phyloP scores from a whole-genome alignment of 2,113 vertebrate genomes.

The Illadopsis cleaveri region DNA sequence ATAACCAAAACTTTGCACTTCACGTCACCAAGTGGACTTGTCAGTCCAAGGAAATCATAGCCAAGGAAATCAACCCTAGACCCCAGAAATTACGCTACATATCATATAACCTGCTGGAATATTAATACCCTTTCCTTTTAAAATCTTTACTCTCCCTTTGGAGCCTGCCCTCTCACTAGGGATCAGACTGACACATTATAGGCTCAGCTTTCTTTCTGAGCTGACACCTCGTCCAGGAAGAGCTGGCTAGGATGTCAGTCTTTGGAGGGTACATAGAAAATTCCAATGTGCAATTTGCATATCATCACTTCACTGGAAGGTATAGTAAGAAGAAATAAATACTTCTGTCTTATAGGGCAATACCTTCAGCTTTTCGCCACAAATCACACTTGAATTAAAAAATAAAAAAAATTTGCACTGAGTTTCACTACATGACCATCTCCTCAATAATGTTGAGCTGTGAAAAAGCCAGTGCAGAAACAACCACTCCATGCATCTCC shows the following conservation, averaged over 20 bases:
- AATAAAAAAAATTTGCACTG: not conserved
- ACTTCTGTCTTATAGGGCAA: not conserved
- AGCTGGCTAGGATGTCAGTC: conserved; percentile 40
- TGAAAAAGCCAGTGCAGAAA: not conserved
- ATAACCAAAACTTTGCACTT: conserved; percentile 19
- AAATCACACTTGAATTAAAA: not conserved
- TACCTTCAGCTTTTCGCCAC: not conserved
- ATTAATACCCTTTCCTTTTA: conserved; percentile 67
- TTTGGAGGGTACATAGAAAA: conserved; percentile 48
- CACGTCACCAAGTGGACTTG: conserved; percentile 32
- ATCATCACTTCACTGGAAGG: conserved; percentile 29
- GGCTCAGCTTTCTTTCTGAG: conserved; percentile 58
- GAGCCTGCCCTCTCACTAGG: conserved; percentile 45
- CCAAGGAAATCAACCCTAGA: conserved; percentile 52
- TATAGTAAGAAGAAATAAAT: not conserved
- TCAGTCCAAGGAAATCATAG: conserved; percentile 42
- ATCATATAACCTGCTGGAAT: conserved; percentile 52
- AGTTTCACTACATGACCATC: not conserved
- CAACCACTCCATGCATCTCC: not conserved
- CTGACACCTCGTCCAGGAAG: conserved; percentile 38
- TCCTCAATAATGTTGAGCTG: not conserved
- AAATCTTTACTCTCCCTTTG: conserved; percentile 48
- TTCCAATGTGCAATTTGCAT: conserved; percentile 58
- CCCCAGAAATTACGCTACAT: conserved; percentile 30
- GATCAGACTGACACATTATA: conserved; percentile 60